These are phyloP conservation scores for Triplophysa tibetana DNA, from an alignment of 2,113 vertebrate genomes.

Conservation along the genomic window DNA sequence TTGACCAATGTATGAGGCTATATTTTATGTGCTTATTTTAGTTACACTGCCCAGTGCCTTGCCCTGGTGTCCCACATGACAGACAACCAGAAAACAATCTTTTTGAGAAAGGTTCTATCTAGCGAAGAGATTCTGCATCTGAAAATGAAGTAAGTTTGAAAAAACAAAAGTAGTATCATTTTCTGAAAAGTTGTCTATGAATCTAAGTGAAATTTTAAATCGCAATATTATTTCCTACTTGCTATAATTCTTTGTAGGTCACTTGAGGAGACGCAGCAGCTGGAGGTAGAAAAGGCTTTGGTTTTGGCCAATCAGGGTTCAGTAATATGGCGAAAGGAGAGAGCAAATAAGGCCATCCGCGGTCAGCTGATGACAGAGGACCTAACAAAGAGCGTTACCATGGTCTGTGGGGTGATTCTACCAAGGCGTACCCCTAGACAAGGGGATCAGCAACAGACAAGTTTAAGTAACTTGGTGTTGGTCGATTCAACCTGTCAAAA, in stretches of 20 bases:
- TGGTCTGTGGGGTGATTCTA: slow-evolving; percentile 88
- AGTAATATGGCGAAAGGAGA: slow-evolving; percentile 80
- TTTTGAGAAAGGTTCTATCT: slow-evolving; percentile 88
- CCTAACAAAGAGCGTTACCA: slow-evolving; percentile 82
- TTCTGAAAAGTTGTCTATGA: neutral
- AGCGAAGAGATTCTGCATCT: slow-evolving; percentile 90
- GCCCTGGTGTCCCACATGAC: slow-evolving; percentile 92
- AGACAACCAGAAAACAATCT: slow-evolving; percentile 90
- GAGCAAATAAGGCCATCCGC: slow-evolving; percentile 71
- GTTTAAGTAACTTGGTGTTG: slow-evolving; percentile 76
- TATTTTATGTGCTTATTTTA: slow-evolving; percentile 59
- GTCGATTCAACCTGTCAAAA: slow-evolving; percentile 87
- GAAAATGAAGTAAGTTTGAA: slow-evolving; percentile 84
- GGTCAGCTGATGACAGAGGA: slow-evolving; percentile 84
- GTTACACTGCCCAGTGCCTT: slow-evolving; percentile 93
- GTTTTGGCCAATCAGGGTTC: slow-evolving; percentile 84
- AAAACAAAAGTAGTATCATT: no score
- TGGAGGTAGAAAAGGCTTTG: slow-evolving; percentile 85
- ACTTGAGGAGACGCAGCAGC: slow-evolving; percentile 84
- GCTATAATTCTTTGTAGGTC: slow-evolving; percentile 67
- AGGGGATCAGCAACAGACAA: slow-evolving; percentile 66
- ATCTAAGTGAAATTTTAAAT: no score
- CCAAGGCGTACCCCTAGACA: slow-evolving; percentile 67
- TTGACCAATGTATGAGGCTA: neutral
- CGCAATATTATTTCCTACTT: no score